phyloP scores from a whole-genome alignment of 2,113 vertebrate species.

The Vombatus ursinus region DNA sequence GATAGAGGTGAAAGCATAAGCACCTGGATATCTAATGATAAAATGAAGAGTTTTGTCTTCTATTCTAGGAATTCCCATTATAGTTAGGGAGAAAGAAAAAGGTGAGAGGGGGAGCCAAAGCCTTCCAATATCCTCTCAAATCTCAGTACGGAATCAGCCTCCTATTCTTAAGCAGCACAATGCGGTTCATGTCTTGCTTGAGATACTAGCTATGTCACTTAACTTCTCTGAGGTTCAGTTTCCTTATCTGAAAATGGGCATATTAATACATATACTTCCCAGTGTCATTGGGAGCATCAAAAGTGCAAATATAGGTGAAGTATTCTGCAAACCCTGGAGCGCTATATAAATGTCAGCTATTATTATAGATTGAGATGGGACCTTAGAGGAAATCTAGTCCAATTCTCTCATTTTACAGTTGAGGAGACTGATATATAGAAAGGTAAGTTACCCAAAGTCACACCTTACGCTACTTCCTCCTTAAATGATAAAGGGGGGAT shows the following conservation, averaged over 20 bases:
- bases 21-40: not conserved
- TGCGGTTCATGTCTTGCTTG: not conserved
- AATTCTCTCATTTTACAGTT: not conserved
- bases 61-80: conserved; percentile 20
- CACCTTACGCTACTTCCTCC: not conserved
- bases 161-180: not conserved
- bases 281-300: not conserved
- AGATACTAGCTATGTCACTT: not conserved
- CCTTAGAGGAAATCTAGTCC: not conserved
- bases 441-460: not conserved
- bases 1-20: not conserved
- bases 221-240: not conserved
- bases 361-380: not conserved
- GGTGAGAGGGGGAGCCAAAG: not conserved
- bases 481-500: not conserved
- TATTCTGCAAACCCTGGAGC: not conserved
- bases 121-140: not conserved
- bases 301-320: not conserved
- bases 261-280: not conserved
- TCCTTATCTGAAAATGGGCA: not conserved
- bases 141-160: not conserved
- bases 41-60: conserved; percentile 37
- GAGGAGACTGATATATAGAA: not conserved
- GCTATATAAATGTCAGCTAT: not conserved
- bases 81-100: not conserved